Evolutionary conservation across 2,888 invertebrate genomes (phyloP), one percentile per base, ranked within the genome.

Genomic region (Epistrophe eligans): DNA sequence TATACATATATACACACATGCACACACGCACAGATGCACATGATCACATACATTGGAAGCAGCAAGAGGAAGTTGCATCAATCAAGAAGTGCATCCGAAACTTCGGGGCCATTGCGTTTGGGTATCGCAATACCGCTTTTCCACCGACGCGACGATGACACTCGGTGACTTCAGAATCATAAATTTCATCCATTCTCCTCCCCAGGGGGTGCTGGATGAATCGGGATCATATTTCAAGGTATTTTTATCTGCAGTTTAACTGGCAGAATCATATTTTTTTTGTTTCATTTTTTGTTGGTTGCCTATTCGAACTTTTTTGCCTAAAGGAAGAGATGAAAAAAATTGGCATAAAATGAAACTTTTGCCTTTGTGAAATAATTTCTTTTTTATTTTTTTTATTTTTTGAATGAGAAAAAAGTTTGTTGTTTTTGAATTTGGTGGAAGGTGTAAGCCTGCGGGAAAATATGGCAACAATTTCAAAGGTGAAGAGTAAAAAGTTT

Each of bases 31-130:
- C 17, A 9, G n/a, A 58, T 13, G 32, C n/a, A 64, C 38, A 64
- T 58, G 24, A 24, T 24, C 24, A 35, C 9, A 17, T 32, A 11
- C 15, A 19, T 32, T 57, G 28, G 57, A 35, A 10, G 35, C 15
- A 35, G 24, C 35, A 11, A 66, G 57, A 28, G 55, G 67, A 58
- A 55, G 76, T 72, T 77, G 81, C 84, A 81, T 84, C 84, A 77
- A 80, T 81, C 84, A 80, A 79, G 80, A 40, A 57, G 72, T 72
- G 84, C 81, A 84, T 77, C 72, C 81, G 79, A 76, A 62, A 67
- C 79, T 73, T 79, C 19, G 55, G 28, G 48, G 62, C 67, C 48
- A 52, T 66, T 70, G 70, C 70, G 70, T 81, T 74, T 40, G 32
- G 57, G 32, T 76, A 79, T 76, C 72, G 43, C 64, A 64, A 76